Base-by-base conservation (phyloP, 2,888 invertebrate genomes). In the Pammene aurita region DNA sequence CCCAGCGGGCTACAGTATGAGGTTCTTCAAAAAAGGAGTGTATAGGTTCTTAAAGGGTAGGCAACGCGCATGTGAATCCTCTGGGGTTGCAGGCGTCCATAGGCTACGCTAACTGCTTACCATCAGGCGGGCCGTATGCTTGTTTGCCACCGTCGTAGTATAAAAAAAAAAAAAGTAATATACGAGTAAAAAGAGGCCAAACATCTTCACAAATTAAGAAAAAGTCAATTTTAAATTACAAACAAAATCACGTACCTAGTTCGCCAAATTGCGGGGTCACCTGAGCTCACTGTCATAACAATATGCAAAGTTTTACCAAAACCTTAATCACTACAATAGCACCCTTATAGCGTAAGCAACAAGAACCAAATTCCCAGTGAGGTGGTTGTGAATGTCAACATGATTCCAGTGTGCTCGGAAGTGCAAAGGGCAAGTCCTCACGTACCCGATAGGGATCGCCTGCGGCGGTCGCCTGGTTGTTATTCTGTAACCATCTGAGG, bases 371-470 rank as follows among this genome's bases (percentile, higher is more conserved):
- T 34, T 34, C 9, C n/a, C 2, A 13, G 11, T 34, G 4, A 2
- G 5, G 10, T 0, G 13, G 18, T 34, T 26, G 11, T 26, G 26
- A 52, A 52, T 5, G 50, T n/a, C 10, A 52, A 52, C 26, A 13
- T 26, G 11, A 26, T 52, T 34, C 41, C 9, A 50, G 38, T 63
- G 70, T 70, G 68, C 65, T 72, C 52, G 72, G 73, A 75, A 76
- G 80, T 76, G 76, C 76, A 79, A 76, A 78, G 74, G 76, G 72
- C 74, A 74, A 69, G 71, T 72, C 70, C 76, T 73, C 80, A 82
- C 82, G 83, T 83, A 77, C 72, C 14, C 66, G 74, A 80, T 83
- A 82, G 71, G 73, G 74, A 18, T 26, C 57, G 78, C 79, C 10
- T 35, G 54, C 44, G 54, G 14, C 42, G 46, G 60, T 52, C 41